Conservation (phyloP, 2,797 vertebrate species). For the Hydrocynus forskahlii region DNA sequence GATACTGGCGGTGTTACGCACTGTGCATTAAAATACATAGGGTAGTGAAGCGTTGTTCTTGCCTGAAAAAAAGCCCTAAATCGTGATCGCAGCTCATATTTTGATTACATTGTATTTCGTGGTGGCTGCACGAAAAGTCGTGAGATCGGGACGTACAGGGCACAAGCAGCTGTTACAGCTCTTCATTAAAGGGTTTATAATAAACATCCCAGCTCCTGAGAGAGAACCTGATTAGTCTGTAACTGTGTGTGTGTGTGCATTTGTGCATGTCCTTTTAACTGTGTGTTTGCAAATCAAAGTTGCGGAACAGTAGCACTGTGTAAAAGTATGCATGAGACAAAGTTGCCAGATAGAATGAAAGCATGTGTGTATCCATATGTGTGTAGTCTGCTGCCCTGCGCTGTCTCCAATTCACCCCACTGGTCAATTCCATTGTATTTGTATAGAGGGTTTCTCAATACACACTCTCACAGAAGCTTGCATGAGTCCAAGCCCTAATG, state of each 20-base stretch:
- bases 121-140: too few species aligned
- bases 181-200: not conserved
- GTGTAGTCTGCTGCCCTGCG: constrained; percentile 34
- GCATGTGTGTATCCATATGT: constrained; percentile 13
- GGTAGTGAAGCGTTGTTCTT: too few species aligned
- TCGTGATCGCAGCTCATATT: too few species aligned
- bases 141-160: too few species aligned
- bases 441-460: constrained; percentile 1
- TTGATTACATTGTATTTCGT: too few species aligned
- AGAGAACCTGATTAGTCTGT: constrained; percentile 1
- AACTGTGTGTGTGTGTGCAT: constrained; percentile 12
- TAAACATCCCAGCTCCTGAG: not conserved
- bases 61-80: too few species aligned
- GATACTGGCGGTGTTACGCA: too few species aligned
- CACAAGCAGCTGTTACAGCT: not conserved
- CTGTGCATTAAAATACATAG: too few species aligned
- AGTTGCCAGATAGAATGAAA: constrained; percentile 65
- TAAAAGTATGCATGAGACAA: constrained; percentile 64
- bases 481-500: not conserved
- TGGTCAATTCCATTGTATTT: constrained; percentile 23
- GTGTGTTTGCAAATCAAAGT: constrained; percentile 46
- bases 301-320: constrained; percentile 53
- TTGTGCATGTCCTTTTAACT: constrained; percentile 23
- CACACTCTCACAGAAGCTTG: constrained; percentile 5
- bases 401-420: constrained; percentile 15